Evolutionary conservation across 2,888 invertebrate genomes (phyloP).

Genomic region (Standfussiana lucernea): DNA sequence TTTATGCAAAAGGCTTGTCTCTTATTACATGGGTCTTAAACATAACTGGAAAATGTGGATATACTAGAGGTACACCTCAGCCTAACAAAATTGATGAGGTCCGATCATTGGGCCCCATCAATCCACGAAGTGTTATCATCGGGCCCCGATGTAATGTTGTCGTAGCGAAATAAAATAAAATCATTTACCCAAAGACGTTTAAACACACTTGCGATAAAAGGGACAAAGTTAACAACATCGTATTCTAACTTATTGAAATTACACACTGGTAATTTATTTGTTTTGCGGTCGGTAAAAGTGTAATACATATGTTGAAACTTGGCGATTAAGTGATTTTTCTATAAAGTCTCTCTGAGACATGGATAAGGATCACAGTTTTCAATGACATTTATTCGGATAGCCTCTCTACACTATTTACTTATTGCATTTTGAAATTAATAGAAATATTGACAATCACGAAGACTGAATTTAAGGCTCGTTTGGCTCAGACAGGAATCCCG

Average conservation of each 20-base stretch:
- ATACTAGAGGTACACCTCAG: no score
- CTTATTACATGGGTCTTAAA: background rate
- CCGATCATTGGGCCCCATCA: no score
- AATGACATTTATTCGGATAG: background rate
- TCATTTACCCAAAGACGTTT: background rate
- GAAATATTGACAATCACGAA: conserved; percentile 19
- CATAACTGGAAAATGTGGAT: no score
- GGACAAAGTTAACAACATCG: no score
- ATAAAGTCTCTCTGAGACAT: background rate
- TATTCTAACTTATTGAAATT: no score
- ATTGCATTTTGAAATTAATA: conserved; percentile 9
- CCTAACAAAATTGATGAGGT: no score
- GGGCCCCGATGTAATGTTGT: no score
- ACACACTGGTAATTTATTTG: no score
- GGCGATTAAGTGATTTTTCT: background rate
- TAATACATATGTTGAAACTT: background rate
- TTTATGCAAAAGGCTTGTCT: background rate
- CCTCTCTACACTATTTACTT: background rate
- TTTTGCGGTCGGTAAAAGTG: background rate
- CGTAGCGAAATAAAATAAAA: no score
- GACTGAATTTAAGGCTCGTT: conserved; percentile 4
- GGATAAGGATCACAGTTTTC: background rate
- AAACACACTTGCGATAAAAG: background rate
- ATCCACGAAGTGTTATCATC: no score
- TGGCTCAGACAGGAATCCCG: conserved; percentile 22